Evolutionary conservation across 2,797 vertebrate species (phyloP), one percentile per base, ranked within the genome.

Genomic region (Tinamus major): DNA sequence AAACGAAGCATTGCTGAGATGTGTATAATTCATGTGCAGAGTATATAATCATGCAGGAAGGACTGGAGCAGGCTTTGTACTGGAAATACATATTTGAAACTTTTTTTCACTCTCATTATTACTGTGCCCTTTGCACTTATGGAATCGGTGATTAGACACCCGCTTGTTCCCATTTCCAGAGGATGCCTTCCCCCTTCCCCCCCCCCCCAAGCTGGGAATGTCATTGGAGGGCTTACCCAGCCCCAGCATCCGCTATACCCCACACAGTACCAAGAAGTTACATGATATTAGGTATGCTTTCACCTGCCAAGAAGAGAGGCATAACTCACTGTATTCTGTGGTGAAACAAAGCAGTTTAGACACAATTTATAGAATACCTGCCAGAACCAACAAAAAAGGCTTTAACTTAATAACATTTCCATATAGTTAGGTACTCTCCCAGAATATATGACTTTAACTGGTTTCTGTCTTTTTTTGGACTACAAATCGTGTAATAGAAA

Each of bases 281-380:
- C 62, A 95, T 63, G 56, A 20, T 95, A 53, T 94, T 91, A 90
- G 56, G 69, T 92, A 44, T 91, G 48, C 83, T 93, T 96, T 92
- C 69, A 94, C 81, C 82, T 94, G 92, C 79, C 95, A 93, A 91
- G 88, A 67, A 89, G 58, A 93, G 97, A 94, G 74, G 68, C 64
- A 72, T 79, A 59, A 37, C 35, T 96, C 95, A 74, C 87, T 97
- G 95, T 93, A 85, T 85, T 92, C 88, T 87, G n/a, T 62, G 35
- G 64, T 69, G 41, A 96, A 97, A 94, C 78, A 93, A 95, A 96
- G 74, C 96, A 53, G 24, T 89, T 96, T 96, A 95, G 92, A 92
- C 48, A 87, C 81, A 49, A 17, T 81, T 96, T 93, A 46, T 83
- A 92, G 72, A 78, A 87, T 29, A 78, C 51, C 18, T 95, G 84